Evolutionary conservation across 2,888 invertebrate species (phyloP).

Genomic region (Brenthis daphne): DNA sequence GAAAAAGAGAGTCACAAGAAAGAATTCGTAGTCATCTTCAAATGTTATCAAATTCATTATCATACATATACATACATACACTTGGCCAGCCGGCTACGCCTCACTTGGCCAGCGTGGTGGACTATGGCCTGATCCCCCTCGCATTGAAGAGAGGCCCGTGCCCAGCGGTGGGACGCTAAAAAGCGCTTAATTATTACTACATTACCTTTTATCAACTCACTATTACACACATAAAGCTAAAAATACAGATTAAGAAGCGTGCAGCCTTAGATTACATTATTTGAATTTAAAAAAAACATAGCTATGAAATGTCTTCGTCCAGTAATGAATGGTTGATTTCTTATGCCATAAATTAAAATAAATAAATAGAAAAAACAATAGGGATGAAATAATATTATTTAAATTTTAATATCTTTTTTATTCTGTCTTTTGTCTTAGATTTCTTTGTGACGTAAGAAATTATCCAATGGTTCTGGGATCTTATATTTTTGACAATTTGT

Average conservation of each 20-base stretch:
- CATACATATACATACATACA: no score
- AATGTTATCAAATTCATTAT: no score
- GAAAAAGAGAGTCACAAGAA: no score
- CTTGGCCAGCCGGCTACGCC: no score
- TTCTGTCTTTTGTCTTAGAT: not conserved
- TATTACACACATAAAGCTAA: no score
- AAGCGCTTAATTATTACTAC: not conserved
- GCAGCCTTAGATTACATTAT: slow-evolving; percentile 2
- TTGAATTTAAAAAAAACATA: not conserved
- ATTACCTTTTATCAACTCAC: not conserved
- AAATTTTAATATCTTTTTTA: no score
- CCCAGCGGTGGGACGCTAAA: no score
- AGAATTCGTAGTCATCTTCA: no score
- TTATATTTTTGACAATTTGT: slow-evolving; percentile 18
- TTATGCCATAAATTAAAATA: slow-evolving; percentile 6
- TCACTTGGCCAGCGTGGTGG: no score
- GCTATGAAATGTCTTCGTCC: not conserved
- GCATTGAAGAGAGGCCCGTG: no score
- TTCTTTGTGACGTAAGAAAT: slow-evolving; percentile 17
- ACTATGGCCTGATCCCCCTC: no score
- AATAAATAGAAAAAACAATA: not conserved
- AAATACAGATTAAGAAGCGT: not conserved
- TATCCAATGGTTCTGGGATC: not conserved
- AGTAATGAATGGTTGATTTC: not conserved
- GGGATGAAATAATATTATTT: not conserved